These are phyloP conservation scores for Poeciliopsis presidionis DNA, from an alignment of 2,797 vertebrate genomes.

Conservation along the genomic window DNA sequence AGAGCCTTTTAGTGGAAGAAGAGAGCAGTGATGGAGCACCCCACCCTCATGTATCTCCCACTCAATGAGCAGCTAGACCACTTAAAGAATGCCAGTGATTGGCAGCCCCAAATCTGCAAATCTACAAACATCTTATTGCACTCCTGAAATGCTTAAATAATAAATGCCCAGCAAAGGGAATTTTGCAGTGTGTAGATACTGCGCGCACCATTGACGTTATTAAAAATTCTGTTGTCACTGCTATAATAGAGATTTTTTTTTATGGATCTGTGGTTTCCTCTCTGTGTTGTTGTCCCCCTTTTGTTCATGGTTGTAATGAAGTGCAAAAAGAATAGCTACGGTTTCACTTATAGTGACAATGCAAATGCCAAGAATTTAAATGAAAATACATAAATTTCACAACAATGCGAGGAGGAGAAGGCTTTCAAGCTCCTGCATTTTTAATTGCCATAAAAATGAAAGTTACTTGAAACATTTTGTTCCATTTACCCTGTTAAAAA, in stretches of 20 bases:
- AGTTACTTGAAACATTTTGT: not conserved
- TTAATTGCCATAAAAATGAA: not conserved
- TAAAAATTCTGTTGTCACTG: conserved; percentile 53
- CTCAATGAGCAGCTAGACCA: conserved; percentile 65
- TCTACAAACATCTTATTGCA: conserved; percentile 76
- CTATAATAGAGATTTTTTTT: conserved; percentile 50
- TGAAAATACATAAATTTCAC: conserved; percentile 8
- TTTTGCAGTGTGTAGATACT: conserved; percentile 53
- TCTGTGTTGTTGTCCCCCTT: conserved; percentile 42
- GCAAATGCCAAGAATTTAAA: conserved; percentile 29
- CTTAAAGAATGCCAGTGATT: conserved; percentile 73
- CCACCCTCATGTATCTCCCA: conserved; percentile 69
- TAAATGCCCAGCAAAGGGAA: conserved; percentile 62
- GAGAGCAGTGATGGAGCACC: conserved; percentile 72
- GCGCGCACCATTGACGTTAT: conserved; percentile 54
- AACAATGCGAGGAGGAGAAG: conserved; percentile 1
- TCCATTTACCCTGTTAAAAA: not conserved
- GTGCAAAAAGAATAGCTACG: conserved; percentile 25
- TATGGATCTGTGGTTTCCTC: conserved; percentile 62
- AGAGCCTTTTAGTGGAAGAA: conserved; percentile 77
- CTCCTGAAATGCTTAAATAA: conserved; percentile 73
- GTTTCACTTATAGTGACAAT: conserved; percentile 9
- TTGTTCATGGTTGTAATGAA: conserved; percentile 53
- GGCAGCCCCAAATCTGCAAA: conserved; percentile 71
- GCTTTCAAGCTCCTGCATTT: conserved; percentile 28